Conservation (phyloP, 2,113 vertebrate species). For the Typhlomys cinereus region DNA sequence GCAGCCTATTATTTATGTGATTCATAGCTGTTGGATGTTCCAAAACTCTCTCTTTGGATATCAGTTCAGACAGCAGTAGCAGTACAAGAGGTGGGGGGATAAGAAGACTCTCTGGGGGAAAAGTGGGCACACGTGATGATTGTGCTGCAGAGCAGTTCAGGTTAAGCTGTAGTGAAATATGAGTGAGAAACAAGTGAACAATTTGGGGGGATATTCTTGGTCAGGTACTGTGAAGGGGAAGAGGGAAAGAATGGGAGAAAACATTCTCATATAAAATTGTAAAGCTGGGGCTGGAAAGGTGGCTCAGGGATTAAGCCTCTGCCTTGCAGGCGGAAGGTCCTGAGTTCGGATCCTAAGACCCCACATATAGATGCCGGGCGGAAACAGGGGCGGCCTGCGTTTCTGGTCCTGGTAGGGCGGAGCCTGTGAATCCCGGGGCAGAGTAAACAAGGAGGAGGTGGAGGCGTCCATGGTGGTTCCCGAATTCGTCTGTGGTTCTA, state of each 20-base stretch:
- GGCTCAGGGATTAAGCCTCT: no score
- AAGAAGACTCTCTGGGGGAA: background rate
- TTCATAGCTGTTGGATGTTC: slow-evolving; percentile 15
- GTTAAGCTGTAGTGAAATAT: background rate
- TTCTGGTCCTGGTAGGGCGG: no score
- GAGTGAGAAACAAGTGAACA: background rate
- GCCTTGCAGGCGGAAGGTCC: no score
- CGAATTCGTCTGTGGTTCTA: no score
- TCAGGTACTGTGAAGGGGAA: background rate
- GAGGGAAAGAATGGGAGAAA: slow-evolving; percentile 1
- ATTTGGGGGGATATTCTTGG: slow-evolving; percentile 22
- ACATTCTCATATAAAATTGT: no score
- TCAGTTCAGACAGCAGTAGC: background rate
- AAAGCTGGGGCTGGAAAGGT: no score
- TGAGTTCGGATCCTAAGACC: no score
- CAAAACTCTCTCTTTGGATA: background rate
- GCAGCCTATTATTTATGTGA: slow-evolving; percentile 20
- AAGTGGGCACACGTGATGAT: background rate
- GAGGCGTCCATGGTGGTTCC: no score
- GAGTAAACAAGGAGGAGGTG: no score
- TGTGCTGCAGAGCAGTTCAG: fast-evolving
- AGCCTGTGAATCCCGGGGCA: no score
- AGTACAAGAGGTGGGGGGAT: background rate
- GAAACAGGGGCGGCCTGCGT: no score
- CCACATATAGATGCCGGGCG: no score